Evolutionary conservation across 2,888 invertebrate genomes (phyloP), one percentile per base, ranked within the genome.

Genomic region (Trachelus tabidus): DNA sequence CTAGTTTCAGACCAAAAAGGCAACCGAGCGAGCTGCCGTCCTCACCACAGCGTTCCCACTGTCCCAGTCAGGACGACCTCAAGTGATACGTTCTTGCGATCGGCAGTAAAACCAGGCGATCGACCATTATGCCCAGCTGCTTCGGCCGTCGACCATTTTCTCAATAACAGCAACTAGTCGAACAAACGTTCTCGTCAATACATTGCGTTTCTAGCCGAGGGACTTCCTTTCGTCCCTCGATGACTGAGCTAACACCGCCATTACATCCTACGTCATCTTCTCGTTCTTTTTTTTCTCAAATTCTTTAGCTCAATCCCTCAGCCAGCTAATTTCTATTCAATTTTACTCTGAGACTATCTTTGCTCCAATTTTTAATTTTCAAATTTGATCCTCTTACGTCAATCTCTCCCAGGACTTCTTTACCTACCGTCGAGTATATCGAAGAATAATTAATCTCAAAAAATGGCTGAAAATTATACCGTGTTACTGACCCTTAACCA

Each of bases 1-100:
- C 92, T 23, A 91, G 90, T 76, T 91, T 92, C 77, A 88, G 92
- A 12, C 89, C 90, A 0, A 90, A 87, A 79, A 86, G 89, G 23
- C 91, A 91, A 69, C 71, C 81, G 2, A 80, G 80, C 35, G 87
- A 85, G 74, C 79, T 81, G 6, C 79, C 87, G 6, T 77, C 85
- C 33, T 82, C 87, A 11, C 85, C 87, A 34, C 88, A 88, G 75
- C 88, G 85, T 30, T 81, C 87, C 35, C 85, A 86, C 12, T 90
- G 89, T 12, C 88, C 89, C 4, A 89, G 88, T 75, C 89, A 88
- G 76, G 91, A 90, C 37, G 89, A 89, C 76, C 85, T 90, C 82
- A 90, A 90, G 89, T 91, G 90, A 91, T 90, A 88, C 86, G 82
- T 86, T 77, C 82, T 87, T 78, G 84, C 83, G 79, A 84, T 84